Percentiles rank a stretch among this genome's conserved stretches.
phyloP scores from a whole-genome alignment of 2,113 vertebrate genomes.

The Apaloderma vittatum region DNA sequence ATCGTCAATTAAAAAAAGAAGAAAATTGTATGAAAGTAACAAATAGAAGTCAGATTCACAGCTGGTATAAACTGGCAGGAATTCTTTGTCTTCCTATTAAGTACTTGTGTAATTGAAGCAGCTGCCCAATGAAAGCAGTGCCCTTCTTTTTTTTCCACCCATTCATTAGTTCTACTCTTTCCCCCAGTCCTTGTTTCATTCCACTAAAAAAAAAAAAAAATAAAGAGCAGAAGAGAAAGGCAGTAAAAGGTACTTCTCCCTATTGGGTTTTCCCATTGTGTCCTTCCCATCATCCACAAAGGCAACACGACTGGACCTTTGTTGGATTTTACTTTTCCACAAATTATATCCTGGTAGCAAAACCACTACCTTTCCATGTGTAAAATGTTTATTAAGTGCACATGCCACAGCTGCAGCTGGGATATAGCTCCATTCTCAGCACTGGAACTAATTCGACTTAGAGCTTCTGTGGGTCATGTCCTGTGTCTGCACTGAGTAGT shows the following conservation, averaged over 20 bases:
- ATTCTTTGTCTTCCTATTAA: neutral
- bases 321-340: neutral
- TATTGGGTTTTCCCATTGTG: neutral
- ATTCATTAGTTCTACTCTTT: neutral
- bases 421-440: neutral
- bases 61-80: neutral
- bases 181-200: neutral
- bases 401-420: neutral
- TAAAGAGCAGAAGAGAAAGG: neutral
- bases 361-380: fast-evolving
- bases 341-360: neutral
- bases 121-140: neutral
- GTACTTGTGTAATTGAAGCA: neutral
- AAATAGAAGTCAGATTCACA: neutral
- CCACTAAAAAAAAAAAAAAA: neutral
- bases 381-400: neutral
- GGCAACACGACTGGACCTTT: neutral
- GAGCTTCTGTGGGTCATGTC: neutral
- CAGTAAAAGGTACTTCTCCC: neutral
- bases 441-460: neutral
- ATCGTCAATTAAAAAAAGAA: neutral
- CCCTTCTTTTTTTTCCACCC: neutral
- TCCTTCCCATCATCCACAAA: neutral
- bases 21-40: neutral
- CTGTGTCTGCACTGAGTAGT: neutral